Conservation (phyloP, 2,888 invertebrate species). For the Formica aserva region DNA sequence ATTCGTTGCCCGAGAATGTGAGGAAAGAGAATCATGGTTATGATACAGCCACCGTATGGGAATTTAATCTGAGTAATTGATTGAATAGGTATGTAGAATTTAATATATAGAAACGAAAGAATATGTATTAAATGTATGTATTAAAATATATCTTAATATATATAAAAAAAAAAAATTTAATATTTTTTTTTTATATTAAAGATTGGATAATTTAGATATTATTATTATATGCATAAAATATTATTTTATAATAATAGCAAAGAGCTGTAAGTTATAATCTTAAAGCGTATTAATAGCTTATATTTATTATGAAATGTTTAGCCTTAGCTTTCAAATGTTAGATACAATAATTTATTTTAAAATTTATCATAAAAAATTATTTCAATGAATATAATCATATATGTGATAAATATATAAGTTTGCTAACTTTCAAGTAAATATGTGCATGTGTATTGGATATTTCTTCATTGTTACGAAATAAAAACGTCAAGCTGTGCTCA, state of each 20-base stretch:
- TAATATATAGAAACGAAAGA: background rate
- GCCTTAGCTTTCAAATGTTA: background rate
- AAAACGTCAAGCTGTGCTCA: background rate
- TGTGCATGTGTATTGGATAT: background rate
- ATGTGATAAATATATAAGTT: background rate
- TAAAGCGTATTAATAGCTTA: background rate
- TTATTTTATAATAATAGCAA: background rate
- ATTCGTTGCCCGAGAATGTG: conserved; percentile 56
- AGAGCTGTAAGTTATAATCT: background rate
- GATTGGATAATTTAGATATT: background rate
- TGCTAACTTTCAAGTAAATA: background rate
- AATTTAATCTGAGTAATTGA: conserved; percentile 34
- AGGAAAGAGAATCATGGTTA: conserved; percentile 61
- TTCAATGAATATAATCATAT: background rate
- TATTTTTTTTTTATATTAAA: background rate
- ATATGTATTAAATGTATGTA: background rate
- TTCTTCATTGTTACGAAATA: background rate
- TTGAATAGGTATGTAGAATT: background rate
- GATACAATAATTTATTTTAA: background rate
- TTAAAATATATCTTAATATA: background rate
- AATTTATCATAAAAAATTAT: background rate
- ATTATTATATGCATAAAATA: background rate
- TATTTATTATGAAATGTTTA: background rate
- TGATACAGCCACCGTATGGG: conserved; percentile 49
- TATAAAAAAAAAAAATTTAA: background rate